Evolutionary conservation across 2,113 vertebrate species (phyloP).

Genomic region (Heterotilapia buettikoferi): DNA sequence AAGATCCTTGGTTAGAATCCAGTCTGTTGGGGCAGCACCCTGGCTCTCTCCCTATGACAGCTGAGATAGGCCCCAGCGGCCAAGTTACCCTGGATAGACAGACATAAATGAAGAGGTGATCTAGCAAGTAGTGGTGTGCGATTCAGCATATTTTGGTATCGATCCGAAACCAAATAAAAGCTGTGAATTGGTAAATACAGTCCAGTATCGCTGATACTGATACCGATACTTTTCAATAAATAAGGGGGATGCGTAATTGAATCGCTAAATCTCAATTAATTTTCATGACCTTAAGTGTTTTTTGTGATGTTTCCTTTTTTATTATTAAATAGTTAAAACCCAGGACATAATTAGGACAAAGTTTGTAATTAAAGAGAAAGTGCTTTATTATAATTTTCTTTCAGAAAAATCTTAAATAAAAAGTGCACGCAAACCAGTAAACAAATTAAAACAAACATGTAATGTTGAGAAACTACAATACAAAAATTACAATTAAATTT

Average conservation of each 20-base stretch:
- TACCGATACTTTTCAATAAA: not conserved
- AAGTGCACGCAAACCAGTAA: not conserved
- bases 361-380: not conserved
- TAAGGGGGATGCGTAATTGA: accelerated
- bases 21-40: not conserved
- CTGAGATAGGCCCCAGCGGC: not conserved
- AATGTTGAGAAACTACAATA: not conserved
- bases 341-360: not conserved
- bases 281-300: not conserved
- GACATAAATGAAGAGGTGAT: not conserved
- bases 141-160: not conserved
- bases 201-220: not conserved
- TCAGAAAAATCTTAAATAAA: not conserved
- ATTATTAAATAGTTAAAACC: not conserved
- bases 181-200: not conserved
- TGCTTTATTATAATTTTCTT: not conserved
- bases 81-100: not conserved
- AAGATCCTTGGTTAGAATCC: not conserved
- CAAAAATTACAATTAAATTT: not conserved
- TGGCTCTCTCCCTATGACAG: not conserved
- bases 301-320: not conserved
- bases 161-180: not conserved
- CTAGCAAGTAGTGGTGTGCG: accelerated
- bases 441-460: not conserved
- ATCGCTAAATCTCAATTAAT: not conserved